Conservation (phyloP, 1,140 invertebrate genomes). For the Neodiprion pinetum region DNA sequence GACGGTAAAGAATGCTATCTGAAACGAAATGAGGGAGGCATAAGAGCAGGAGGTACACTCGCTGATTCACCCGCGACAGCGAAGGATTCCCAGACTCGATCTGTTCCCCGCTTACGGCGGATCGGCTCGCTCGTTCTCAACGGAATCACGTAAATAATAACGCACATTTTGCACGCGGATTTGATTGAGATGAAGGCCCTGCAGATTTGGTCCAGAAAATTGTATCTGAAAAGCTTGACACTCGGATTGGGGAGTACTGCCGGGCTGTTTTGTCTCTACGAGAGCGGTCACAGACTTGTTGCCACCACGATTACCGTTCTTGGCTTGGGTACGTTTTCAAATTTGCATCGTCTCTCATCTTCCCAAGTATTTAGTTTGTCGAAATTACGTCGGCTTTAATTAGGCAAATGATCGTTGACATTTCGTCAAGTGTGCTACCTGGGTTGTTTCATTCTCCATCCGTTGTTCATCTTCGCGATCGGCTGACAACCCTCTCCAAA, state of each 20-base stretch:
- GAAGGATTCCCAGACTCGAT: not conserved
- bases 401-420: no score
- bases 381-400: no score
- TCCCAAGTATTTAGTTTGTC: not conserved
- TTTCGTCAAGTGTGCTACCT: no score
- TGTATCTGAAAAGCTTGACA: not conserved
- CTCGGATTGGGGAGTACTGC: conserved; percentile 3
- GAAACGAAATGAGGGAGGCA: no score
- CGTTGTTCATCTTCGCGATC: no score
- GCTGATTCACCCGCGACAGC: not conserved
- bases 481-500: no score
- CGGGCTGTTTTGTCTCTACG: not conserved
- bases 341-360: no score
- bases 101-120: not conserved
- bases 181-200: not conserved
- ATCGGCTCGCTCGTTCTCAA: not conserved
- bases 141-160: not conserved
- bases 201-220: not conserved
- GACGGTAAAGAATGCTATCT: no score
- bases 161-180: not conserved
- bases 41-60: not conserved
- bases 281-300: not conserved
- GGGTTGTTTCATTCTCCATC: no score
- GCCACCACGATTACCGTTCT: not conserved
- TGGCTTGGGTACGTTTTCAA: not conserved